Conservation (phyloP, 2,113 vertebrate genomes). For the Antigone vipio region DNA sequence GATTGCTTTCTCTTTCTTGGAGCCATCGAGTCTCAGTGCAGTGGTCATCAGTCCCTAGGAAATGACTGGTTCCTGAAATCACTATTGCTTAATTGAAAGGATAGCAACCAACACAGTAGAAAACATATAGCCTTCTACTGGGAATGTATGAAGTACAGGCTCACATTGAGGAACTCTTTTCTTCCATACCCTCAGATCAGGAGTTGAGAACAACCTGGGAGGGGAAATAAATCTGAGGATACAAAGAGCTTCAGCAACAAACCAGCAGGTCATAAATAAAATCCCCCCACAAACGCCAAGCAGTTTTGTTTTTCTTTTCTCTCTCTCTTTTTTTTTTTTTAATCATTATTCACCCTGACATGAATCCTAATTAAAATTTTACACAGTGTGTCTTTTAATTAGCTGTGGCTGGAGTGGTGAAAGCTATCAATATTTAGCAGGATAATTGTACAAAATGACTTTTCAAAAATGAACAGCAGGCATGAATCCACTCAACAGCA, state of each 20-base stretch:
- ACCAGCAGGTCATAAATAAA: conserved; percentile 57
- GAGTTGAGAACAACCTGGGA: conserved; percentile 22
- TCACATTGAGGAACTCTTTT: background rate
- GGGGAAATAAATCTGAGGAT: conserved; percentile 37
- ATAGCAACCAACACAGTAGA: background rate
- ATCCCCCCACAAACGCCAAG: background rate
- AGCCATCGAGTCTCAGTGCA: background rate
- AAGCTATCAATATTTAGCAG: conserved; percentile 77
- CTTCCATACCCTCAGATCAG: background rate
- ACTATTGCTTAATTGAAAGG: background rate
- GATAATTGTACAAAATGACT: conserved; percentile 67
- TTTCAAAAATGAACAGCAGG: conserved; percentile 63
- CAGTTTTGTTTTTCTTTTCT: background rate
- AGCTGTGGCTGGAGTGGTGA: conserved; percentile 61
- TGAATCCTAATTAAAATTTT: conserved; percentile 79
- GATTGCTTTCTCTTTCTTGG: background rate
- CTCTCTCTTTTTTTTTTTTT: background rate
- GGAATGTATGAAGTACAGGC: background rate
- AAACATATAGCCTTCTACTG: background rate
- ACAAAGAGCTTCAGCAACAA: conserved; percentile 44
- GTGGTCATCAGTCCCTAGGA: background rate
- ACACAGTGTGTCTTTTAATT: conserved; percentile 76
- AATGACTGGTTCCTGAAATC: background rate
- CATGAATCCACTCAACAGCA: conserved; percentile 54
- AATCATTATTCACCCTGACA: conserved; percentile 62